Evolutionary conservation across 2,113 vertebrate species (phyloP), one percentile per base, ranked within the genome.

Genomic region (Dipodomys ordii): DNA sequence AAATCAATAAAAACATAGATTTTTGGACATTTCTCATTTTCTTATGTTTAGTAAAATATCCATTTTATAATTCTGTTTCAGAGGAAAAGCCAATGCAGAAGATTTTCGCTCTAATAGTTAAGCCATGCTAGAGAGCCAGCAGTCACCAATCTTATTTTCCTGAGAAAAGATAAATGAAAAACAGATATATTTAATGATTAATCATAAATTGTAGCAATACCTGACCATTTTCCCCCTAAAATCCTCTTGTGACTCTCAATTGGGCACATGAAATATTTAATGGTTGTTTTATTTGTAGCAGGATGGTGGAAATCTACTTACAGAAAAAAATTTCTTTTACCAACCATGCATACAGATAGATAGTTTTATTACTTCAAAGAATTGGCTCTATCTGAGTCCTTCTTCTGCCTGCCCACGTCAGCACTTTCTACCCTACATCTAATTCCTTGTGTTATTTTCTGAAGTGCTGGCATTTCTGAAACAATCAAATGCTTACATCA

Each of bases 221-320:
- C 7, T 57, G 9, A 4, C 49, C 39, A 57, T 23, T 53, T 28
- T 39, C 20, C 8, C 9, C 1, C 0, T 6, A 71, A 86, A 83
- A 53, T 80, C 16, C 10, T 87, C 69, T 69, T 82, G 23, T 6
- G 88, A 30, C 23, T 71, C 94, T 93, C 32, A 85, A 19, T 18
- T 77, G 28, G 88, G 3, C 6, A 72, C 11, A 64, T 53, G 87
- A 95, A 96, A 81, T 93, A 94, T 73, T 87, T 81, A 68, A 83
- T 89, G 6, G 27, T 60, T 69, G n/a, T 78, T 91, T 92, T 65
- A 73, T 92, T 92, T 89, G 72, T 57, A 76, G n/a, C 81, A 9
- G 83, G 83, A 39, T 9, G 79, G 53, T 19, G 20, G 18, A 12
- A 94, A 92, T 81, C 72, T 16, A 18, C 71, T 89, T 93, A 57